Conservation (phyloP, 2,113 vertebrate species). For the Miniopterus natalensis region DNA sequence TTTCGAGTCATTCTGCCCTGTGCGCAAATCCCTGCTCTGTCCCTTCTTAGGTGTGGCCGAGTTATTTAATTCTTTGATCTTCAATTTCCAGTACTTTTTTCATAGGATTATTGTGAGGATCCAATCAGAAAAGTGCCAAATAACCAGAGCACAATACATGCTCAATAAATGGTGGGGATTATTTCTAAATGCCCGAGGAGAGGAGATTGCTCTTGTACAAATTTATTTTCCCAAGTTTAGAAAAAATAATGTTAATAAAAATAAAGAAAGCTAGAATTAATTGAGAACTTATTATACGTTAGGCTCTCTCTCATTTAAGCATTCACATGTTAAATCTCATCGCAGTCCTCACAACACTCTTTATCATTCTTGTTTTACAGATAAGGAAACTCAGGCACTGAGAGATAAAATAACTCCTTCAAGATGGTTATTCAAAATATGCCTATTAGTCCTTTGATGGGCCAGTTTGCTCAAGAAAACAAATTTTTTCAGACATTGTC, state of each 20-base stretch:
- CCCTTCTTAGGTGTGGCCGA: not conserved
- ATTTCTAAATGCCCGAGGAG: not conserved
- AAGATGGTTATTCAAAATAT: not conserved
- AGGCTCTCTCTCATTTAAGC: not conserved
- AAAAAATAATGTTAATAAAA: conserved; percentile 26
- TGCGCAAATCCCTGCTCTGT: not conserved
- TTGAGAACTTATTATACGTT: not conserved
- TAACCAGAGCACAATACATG: not conserved
- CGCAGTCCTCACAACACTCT: not conserved
- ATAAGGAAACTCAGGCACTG: not conserved
- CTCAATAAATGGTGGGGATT: not conserved
- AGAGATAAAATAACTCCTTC: not conserved
- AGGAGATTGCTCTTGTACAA: not conserved
- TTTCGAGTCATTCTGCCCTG: not conserved
- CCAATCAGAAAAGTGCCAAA: not conserved
- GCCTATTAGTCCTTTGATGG: not conserved
- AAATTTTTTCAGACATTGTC: not conserved
- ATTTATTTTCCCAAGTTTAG: conserved; percentile 28
- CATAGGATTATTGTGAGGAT: not conserved
- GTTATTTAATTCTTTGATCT: not conserved
- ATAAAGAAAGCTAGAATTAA: not conserved
- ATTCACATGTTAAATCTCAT: not conserved
- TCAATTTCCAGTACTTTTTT: not conserved
- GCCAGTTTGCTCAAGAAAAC: not conserved
- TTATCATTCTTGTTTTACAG: not conserved